Percentiles rank a stretch among this genome's conserved stretches.
Conservation (phyloP, 2,888 invertebrate genomes). For the Pimpla rufipes region DNA sequence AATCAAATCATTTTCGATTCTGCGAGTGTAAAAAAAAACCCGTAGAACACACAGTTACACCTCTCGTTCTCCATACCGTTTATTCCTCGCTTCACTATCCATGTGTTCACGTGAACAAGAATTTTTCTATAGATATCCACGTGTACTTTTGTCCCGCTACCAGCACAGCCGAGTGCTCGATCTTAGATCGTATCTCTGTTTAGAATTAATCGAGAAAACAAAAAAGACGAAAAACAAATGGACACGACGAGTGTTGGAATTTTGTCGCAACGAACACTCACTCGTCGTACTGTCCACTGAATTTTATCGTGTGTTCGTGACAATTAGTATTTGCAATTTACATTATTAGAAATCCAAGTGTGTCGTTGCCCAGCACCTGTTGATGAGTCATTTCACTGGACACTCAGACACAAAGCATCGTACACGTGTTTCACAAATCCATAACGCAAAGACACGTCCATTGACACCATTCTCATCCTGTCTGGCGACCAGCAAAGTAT, state of each 20-base stretch:
- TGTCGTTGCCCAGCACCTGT: slow-evolving; percentile 44
- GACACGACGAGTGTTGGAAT: slow-evolving; percentile 40
- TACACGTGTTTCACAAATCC: slow-evolving; percentile 6
- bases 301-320: slow-evolving; percentile 51
- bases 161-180: slow-evolving; percentile 49
- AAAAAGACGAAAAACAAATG: background rate
- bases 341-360: slow-evolving; percentile 45
- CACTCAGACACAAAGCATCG: slow-evolving; percentile 2
- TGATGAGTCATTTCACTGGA: slow-evolving; percentile 34
- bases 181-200: slow-evolving; percentile 58
- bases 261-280: slow-evolving; percentile 26
- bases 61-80: slow-evolving; percentile 5
- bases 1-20: background rate
- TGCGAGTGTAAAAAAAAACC: background rate
- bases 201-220: slow-evolving; percentile 1
- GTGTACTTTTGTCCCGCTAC: slow-evolving; percentile 40
- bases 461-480: slow-evolving; percentile 27
- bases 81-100: slow-evolving; percentile 31
- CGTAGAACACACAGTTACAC: slow-evolving; percentile 7
- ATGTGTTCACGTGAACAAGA: slow-evolving; percentile 17
- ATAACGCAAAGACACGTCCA: background rate
- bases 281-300: slow-evolving; percentile 31
- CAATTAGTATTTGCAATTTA: slow-evolving; percentile 12
- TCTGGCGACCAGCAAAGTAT: slow-evolving; percentile 18
- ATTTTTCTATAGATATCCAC: slow-evolving; percentile 47